A percentile compares a stretch with the other conserved stretches of the same genome.
Conservation (phyloP, 1,140 invertebrate species). For the Andrena cerasifolii region DNA sequence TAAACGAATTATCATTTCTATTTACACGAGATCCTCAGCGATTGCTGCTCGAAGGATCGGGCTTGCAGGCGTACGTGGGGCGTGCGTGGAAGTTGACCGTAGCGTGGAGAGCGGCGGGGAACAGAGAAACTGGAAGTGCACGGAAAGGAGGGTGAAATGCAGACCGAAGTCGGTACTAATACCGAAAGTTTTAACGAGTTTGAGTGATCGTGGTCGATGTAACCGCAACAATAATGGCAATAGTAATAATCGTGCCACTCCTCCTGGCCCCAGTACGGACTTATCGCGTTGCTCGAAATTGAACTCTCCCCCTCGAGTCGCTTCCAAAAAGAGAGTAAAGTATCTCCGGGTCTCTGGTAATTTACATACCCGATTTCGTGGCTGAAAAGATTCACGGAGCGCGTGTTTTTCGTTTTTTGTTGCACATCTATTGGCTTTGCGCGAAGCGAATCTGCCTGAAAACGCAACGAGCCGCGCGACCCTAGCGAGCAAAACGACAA, state of each 20-base stretch:
- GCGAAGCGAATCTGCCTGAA: neutral
- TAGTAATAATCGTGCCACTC: conserved; percentile 73
- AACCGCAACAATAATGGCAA: conserved; percentile 79
- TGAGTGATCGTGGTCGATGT: conserved; percentile 81
- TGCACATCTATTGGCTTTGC: too few relatives aligned
- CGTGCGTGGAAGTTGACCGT: conserved; percentile 22
- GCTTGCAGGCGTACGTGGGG: conserved; percentile 41
- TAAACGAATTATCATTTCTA: conserved; percentile 12
- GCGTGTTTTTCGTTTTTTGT: too few relatives aligned
- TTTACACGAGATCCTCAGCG: too few relatives aligned
- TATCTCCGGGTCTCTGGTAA: neutral
- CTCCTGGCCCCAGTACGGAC: conserved; percentile 71
- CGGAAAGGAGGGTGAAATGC: conserved; percentile 72
- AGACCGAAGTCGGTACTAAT: conserved; percentile 77
- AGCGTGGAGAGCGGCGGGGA: conserved; percentile 33
- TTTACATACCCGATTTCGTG: neutral
- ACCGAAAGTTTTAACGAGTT: conserved; percentile 82
- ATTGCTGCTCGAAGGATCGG: conserved; percentile 12
- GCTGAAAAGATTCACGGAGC: too few relatives aligned
- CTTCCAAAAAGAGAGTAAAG: neutral
- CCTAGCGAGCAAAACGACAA: neutral
- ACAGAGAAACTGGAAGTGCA: conserved; percentile 64
- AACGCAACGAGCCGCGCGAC: neutral
- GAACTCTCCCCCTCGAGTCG: conserved; percentile 9
- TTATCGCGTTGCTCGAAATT: conserved; percentile 70